These are phyloP conservation scores for Chaetodon trifasciatus DNA, from an alignment of 2,797 vertebrate species.

Conservation along the genomic window DNA sequence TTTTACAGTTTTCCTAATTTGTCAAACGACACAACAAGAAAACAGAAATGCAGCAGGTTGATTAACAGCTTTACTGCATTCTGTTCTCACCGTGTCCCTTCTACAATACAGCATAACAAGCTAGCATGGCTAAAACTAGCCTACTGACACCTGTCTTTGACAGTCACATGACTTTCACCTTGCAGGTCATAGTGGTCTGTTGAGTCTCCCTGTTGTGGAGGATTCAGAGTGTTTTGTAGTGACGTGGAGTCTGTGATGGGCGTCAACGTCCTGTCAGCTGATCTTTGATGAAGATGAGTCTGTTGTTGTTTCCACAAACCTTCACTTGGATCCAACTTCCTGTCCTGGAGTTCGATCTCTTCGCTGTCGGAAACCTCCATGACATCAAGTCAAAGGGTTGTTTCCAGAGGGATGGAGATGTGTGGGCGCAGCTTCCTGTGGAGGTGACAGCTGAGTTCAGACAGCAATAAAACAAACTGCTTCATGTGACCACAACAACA, in stretches of 20 bases:
- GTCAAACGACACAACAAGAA: background rate
- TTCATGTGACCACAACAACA: constrained; percentile 57
- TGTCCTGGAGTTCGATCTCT: background rate
- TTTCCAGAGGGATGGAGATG: background rate
- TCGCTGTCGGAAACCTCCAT: background rate
- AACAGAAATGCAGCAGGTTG: background rate
- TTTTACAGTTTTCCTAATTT: background rate
- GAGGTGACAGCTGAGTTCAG: constrained; percentile 48
- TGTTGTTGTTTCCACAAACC: background rate
- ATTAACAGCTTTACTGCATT: background rate
- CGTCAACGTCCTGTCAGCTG: background rate
- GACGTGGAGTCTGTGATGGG: background rate
- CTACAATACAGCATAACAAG: background rate
- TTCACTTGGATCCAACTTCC: constrained; percentile 35
- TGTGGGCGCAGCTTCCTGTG: constrained; percentile 52
- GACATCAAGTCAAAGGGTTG: background rate
- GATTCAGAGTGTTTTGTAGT: background rate
- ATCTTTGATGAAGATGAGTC: background rate
- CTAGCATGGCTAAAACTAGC: background rate
- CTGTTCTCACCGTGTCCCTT: background rate
- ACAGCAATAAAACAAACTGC: constrained; percentile 74
- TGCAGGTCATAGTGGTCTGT: background rate
- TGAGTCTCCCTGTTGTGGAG: background rate
- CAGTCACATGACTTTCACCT: constrained; percentile 18
- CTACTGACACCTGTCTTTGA: background rate